Evolutionary conservation across 2,113 vertebrate species (phyloP).

Genomic region (Triplophysa dalaica): DNA sequence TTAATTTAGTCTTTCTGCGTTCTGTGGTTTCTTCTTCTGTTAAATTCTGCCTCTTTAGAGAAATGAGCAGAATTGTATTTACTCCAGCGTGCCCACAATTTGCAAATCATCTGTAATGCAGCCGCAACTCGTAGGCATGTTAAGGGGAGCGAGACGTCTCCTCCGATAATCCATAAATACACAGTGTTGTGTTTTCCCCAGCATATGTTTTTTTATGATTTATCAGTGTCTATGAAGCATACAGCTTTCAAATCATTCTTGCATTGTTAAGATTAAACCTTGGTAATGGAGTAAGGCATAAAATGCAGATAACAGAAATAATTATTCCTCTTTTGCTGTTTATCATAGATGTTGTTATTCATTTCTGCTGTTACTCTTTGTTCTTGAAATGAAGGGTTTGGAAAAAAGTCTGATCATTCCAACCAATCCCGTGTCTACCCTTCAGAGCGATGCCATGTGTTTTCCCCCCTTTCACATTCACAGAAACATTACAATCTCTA

Average conservation of each 20-base stretch:
- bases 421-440: slow-evolving; percentile 19
- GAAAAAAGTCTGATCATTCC: slow-evolving; percentile 45
- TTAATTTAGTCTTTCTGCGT: slow-evolving; percentile 13
- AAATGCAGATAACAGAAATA: slow-evolving; percentile 59
- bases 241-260: slow-evolving; percentile 56
- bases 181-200: slow-evolving; percentile 61
- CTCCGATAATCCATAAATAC: slow-evolving; percentile 55
- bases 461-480: slow-evolving; percentile 58
- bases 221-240: slow-evolving; percentile 57
- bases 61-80: slow-evolving; percentile 56
- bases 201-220: slow-evolving; percentile 36
- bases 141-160: slow-evolving; percentile 54
- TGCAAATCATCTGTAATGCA: slow-evolving; percentile 47
- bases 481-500: slow-evolving; percentile 62
- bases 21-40: neutral
- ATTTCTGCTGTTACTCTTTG: slow-evolving; percentile 42
- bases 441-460: slow-evolving; percentile 39
- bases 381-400: slow-evolving; percentile 32
- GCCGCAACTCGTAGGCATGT: slow-evolving; percentile 44
- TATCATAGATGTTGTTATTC: slow-evolving; percentile 47
- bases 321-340: slow-evolving; percentile 47
- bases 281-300: slow-evolving; percentile 67
- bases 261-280: slow-evolving; percentile 58
- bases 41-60: slow-evolving; percentile 53
- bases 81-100: slow-evolving; percentile 51